Evolutionary conservation across 1,140 invertebrate genomes (phyloP).

Genomic region (Danaus melanippus): DNA sequence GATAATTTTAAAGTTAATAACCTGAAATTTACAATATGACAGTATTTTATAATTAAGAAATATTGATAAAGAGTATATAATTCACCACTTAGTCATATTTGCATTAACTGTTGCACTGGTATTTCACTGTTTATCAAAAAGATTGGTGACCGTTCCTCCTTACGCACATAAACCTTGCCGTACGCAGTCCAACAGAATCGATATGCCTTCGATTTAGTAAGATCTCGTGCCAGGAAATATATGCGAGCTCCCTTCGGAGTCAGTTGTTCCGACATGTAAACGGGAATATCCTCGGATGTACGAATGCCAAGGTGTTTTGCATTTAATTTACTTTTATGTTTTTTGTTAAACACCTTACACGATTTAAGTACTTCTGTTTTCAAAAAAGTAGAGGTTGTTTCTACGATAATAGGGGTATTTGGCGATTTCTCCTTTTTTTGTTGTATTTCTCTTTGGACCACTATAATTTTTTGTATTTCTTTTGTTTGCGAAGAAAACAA

Average conservation of each 20-base stretch:
- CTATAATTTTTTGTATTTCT: no score
- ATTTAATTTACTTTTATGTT: conserved; percentile 15
- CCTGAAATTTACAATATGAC: no score
- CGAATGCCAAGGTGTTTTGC: conserved; percentile 15
- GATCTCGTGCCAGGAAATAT: conserved; percentile 7
- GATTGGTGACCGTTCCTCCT: conserved; percentile 8
- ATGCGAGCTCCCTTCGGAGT: conserved; percentile 7
- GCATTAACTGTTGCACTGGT: conserved; percentile 4
- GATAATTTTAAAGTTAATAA: no score
- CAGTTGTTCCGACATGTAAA: conserved; percentile 9
- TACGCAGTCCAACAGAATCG: conserved; percentile 10
- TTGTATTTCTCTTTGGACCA: conserved; percentile 17
- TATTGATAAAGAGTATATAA: no score
- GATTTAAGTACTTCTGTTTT: conserved; percentile 13
- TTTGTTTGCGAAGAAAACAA: no score
- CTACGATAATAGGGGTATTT: conserved; percentile 11
- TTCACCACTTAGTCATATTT: conserved; percentile 10
- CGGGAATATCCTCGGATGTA: conserved; percentile 12
- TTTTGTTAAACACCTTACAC: conserved; percentile 17
- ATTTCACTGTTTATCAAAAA: neutral
- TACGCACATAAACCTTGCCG: conserved; percentile 8
- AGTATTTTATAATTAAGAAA: no score
- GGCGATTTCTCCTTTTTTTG: conserved; percentile 9
- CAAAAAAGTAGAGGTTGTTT: conserved; percentile 7
- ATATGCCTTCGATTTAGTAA: conserved; percentile 6